Evolutionary conservation across 2,113 vertebrate species (phyloP), one percentile per base, ranked within the genome.

Genomic region (Hystrix brachyura): DNA sequence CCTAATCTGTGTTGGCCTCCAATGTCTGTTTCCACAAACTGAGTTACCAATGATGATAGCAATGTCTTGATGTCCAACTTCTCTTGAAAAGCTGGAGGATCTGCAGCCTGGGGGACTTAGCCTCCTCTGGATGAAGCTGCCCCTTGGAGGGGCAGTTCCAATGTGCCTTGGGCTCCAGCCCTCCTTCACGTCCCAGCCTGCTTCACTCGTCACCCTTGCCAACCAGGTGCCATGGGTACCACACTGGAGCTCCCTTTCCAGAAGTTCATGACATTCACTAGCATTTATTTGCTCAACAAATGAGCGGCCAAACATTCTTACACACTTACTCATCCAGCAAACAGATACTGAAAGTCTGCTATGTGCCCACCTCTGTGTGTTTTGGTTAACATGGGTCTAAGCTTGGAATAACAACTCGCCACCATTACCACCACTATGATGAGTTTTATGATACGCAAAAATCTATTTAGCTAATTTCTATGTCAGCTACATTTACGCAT

Each of bases 191-290:
- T 23, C 76, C 11, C 27, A 23, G n/a, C 21, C 48, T 60, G 59
- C 83, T 57, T 91, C 60, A 27, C 72, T 48, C 18, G 3, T 1
- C 12, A 12, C n/a, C 67, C 7, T 3, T 5, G 34, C n/a, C 55
- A 15, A 21, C 7, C 38, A 23, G 11, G 19, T 5, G 6, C 64
- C 46, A 43, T 29, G 1, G 67, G 13, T 55, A 5, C 0, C 2
- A 80, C 79, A 48, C 14, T 34, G 15, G 86, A 90, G 38, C 57
- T 0, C 17, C 51, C 23, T 57, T 27, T 62, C 87, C 18, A 69
- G 29, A 65, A 17, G 34, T 29, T 32, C 48, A 48, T 0, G 10
- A 86, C 43, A 8, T 79, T 57, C 12, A 11, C 4, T 14, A 57
- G 34, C 3, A 18, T 74, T 5, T 72, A 29, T 60, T 57, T 57